A percentile compares a stretch with the other conserved stretches of the same genome.
Evolutionary conservation across 2,113 vertebrate species (phyloP).

Genomic region (Cochlearius cochlearius): DNA sequence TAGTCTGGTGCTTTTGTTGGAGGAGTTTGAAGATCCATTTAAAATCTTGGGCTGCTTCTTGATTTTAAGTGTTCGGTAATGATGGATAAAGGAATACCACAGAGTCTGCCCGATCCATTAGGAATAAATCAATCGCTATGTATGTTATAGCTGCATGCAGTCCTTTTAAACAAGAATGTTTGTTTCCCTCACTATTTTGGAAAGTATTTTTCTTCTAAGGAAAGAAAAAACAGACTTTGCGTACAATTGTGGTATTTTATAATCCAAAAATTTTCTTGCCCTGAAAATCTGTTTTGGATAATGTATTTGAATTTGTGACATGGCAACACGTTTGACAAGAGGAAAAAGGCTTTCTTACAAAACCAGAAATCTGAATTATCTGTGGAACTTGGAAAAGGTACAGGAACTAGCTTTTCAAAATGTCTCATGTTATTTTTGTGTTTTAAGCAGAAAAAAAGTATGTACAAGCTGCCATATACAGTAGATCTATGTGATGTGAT

Average conservation of each 20-base stretch:
- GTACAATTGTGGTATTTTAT: slow-evolving; percentile 6
- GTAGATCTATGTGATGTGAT: not conserved
- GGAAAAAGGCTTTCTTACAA: not conserved
- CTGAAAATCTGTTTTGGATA: not conserved
- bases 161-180: not conserved
- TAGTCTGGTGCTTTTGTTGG: not conserved
- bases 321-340: not conserved
- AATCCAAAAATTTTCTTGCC: not conserved
- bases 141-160: not conserved
- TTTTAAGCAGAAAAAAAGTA: not conserved
- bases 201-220: not conserved
- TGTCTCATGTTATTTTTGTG: not conserved
- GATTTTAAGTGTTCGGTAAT: not conserved
- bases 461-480: not conserved
- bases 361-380: not conserved
- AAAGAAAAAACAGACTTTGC: not conserved
- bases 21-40: not conserved
- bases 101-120: not conserved
- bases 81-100: not conserved
- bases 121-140: not conserved
- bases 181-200: not conserved
- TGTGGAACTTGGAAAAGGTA: not conserved
- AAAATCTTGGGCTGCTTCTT: not conserved
- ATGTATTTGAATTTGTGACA: not conserved
- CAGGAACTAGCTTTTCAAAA: not conserved